Evolutionary conservation across 2,888 invertebrate genomes (phyloP).

Genomic region (Xylota sylvarum): DNA sequence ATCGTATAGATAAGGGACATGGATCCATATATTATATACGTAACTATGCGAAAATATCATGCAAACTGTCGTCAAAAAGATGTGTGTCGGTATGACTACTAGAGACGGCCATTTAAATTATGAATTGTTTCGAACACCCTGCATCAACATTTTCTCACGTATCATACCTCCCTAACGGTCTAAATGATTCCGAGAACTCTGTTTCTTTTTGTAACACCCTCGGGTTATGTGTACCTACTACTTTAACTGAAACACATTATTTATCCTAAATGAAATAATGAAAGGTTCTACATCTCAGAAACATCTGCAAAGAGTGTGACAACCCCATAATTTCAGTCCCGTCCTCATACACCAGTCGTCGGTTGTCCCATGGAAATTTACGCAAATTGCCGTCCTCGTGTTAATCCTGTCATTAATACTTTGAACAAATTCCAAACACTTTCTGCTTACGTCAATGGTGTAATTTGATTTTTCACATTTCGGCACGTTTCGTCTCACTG

Average conservation of each 20-base stretch:
- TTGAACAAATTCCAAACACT: slow-evolving; percentile 36
- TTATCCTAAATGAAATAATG: not conserved
- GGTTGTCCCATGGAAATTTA: slow-evolving; percentile 25
- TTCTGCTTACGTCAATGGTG: slow-evolving; percentile 46
- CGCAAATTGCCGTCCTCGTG: slow-evolving; percentile 40
- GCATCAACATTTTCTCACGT: no score
- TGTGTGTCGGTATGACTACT: no score
- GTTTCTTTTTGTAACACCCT: no score
- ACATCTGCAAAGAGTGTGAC: slow-evolving; percentile 5
- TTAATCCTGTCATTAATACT: slow-evolving; percentile 56
- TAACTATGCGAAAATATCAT: no score
- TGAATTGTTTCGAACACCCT: no score
- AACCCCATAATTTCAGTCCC: not conserved
- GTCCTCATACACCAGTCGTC: not conserved
- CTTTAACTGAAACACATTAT: not conserved
- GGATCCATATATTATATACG: no score
- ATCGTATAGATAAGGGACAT: no score
- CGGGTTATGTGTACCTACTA: not conserved
- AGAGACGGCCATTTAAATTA: no score
- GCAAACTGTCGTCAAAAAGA: no score
- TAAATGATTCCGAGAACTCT: no score
- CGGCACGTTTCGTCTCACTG: slow-evolving; percentile 42
- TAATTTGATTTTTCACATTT: slow-evolving; percentile 60
- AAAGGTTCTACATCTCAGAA: not conserved
- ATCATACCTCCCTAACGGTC: no score